Conservation (phyloP, 53 echinoderm and acorn worm genomes). For the Mesocentrotus franciscanus region DNA sequence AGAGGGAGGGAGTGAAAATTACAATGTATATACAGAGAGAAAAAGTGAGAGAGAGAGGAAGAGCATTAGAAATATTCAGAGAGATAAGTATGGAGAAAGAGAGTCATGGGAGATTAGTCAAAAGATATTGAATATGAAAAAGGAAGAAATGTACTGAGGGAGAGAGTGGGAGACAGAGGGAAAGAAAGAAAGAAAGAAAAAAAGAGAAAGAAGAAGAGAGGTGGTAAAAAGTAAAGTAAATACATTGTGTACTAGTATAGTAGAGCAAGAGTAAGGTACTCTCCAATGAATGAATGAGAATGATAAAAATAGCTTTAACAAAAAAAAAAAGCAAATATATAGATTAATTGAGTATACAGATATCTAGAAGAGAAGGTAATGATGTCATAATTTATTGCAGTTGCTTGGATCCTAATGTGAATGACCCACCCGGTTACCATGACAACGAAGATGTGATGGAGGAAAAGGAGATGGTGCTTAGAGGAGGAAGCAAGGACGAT, state of each 20-base stretch:
- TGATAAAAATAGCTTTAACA: not conserved
- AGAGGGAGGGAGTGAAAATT: not conserved
- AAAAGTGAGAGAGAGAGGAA: no score
- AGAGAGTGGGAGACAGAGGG: not conserved
- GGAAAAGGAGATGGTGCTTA: slow-evolving; percentile 66
- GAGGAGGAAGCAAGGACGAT: slow-evolving; percentile 58
- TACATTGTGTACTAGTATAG: no score
- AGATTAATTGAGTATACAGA: not conserved
- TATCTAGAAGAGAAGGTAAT: not conserved
- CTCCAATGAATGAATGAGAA: no score
- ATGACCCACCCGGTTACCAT: slow-evolving; percentile 1
- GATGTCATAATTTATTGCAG: not conserved
- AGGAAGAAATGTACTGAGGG: not conserved
- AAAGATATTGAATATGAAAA: not conserved
- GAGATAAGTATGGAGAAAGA: not conserved
- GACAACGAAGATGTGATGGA: slow-evolving; percentile 76
- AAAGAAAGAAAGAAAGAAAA: not conserved
- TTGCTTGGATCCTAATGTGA: not conserved
- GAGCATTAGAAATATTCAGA: no score
- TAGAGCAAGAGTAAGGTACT: no score
- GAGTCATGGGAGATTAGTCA: not conserved
- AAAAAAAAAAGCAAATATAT: not conserved
- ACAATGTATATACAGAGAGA: no score
- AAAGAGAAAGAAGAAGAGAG: not conserved
- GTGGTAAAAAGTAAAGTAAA: no score